Conservation (phyloP, 2,888 invertebrate species). For the Odontocolon sp. region DNA sequence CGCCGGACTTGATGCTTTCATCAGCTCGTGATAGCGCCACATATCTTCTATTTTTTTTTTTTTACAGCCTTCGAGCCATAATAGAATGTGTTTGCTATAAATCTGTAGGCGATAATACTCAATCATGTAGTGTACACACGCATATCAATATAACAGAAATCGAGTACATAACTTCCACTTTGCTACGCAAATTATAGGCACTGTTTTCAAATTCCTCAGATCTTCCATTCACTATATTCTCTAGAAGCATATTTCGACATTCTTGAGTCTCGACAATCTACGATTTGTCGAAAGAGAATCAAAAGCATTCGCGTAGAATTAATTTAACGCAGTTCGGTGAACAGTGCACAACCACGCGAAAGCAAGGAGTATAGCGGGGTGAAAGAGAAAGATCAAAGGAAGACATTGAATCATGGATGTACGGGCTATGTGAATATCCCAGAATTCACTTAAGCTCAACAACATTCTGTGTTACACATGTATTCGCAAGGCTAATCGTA, state of each 20-base stretch:
- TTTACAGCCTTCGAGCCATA: background rate
- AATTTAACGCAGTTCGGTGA: constrained; percentile 23
- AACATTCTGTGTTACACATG: background rate
- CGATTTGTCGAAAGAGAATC: constrained; percentile 35
- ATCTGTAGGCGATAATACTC: constrained; percentile 5
- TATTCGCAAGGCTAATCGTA: background rate
- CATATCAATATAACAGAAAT: constrained; percentile 43
- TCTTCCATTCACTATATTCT: too few relatives aligned
- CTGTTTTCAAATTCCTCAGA: too few relatives aligned
- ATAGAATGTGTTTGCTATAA: background rate
- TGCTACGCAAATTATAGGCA: too few relatives aligned
- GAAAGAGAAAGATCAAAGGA: constrained; percentile 50
- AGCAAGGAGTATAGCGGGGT: too few relatives aligned
- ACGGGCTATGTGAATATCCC: background rate
- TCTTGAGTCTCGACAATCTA: too few relatives aligned
- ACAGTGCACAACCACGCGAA: background rate
- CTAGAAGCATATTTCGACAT: too few relatives aligned
- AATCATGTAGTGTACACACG: background rate
- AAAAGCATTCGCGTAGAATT: constrained; percentile 25
- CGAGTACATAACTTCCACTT: too few relatives aligned
- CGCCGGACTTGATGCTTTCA: too few relatives aligned
- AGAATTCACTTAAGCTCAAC: constrained; percentile 22
- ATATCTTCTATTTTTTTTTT: too few relatives aligned
- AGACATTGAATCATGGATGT: constrained; percentile 38
- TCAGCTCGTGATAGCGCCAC: too few relatives aligned